These are phyloP conservation scores for Polymixis lichenea DNA, from an alignment of 2,888 invertebrate species.

Conservation along the genomic window DNA sequence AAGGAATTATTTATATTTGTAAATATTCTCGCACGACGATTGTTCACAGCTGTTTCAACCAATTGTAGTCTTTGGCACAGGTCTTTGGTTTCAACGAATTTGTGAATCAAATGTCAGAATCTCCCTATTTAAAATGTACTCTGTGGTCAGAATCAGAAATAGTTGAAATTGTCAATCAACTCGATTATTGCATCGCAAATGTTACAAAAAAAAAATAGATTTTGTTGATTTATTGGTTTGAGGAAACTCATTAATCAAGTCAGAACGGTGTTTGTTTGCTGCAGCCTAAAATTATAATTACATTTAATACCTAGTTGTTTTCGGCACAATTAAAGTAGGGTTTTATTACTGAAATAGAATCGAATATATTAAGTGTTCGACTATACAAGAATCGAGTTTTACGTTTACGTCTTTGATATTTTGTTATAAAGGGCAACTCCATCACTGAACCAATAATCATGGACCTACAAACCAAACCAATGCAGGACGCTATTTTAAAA, in stretches of 20 bases:
- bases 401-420: not conserved
- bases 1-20: constrained; percentile 59
- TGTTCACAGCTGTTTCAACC: constrained; percentile 61
- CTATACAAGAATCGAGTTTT: not conserved
- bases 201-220: constrained; percentile 7
- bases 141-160: too few relatives aligned
- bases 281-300: not conserved
- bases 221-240: constrained; percentile 7
- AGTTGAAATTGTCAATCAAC: constrained; percentile 14
- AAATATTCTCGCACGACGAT: constrained; percentile 59
- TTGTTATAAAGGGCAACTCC: constrained; percentile 4
- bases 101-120: constrained; percentile 13
- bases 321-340: not conserved
- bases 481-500: not conserved
- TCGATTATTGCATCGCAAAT: constrained; percentile 14
- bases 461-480: too few relatives aligned
- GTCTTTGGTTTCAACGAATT: too few relatives aligned
- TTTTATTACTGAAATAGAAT: not conserved
- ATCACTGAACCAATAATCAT: too few relatives aligned
- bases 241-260: not conserved
- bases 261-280: not conserved
- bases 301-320: not conserved
- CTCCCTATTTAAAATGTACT: too few relatives aligned
- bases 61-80: too few relatives aligned
- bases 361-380: not conserved